Percentiles rank a stretch among this genome's conserved stretches.
Conservation (phyloP, 53 echinoderm and acorn worm species). For the Pentamera pediparva region DNA sequence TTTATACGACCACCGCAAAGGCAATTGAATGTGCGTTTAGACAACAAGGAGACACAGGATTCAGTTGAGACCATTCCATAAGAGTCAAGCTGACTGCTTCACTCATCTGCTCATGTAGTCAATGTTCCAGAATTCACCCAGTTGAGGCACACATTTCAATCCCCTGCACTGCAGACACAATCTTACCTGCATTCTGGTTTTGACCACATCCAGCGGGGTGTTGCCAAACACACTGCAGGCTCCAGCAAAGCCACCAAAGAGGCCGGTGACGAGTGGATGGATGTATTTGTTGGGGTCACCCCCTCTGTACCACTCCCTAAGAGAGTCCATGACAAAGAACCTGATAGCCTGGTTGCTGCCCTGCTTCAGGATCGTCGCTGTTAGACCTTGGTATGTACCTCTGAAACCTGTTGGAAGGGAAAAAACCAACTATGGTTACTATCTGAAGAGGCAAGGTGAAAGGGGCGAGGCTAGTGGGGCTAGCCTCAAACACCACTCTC, state of each 20-base stretch:
- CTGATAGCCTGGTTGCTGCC: constrained; percentile 98
- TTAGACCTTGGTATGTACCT: constrained; percentile 91
- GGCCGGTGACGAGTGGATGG: constrained; percentile 66
- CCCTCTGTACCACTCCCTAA: constrained; percentile 85
- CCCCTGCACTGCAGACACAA: too few species aligned
- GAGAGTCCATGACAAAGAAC: constrained; percentile 93
- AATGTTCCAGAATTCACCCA: too few species aligned
- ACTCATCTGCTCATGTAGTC: too few species aligned
- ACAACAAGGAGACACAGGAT: too few species aligned
- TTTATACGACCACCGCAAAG: too few species aligned
- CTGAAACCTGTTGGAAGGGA: constrained; percentile 55
- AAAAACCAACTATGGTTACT: neutral
- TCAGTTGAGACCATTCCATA: too few species aligned
- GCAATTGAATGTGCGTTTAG: too few species aligned
- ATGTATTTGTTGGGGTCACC: constrained; percentile 69
- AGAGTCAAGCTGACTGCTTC: too few species aligned
- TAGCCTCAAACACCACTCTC: constrained; percentile 78
- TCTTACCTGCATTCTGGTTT: constrained; percentile 95
- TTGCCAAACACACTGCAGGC: constrained; percentile 91
- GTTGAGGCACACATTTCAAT: too few species aligned
- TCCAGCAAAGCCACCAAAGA: constrained; percentile 77
- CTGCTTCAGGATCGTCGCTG: constrained; percentile 96
- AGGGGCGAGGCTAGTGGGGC: constrained; percentile 14
- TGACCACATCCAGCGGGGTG: constrained; percentile 93
- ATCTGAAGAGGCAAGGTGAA: neutral